Conservation (phyloP, 30 jellyfish, hydroid and myxozoan species). For the Hydra vulgaris region DNA sequence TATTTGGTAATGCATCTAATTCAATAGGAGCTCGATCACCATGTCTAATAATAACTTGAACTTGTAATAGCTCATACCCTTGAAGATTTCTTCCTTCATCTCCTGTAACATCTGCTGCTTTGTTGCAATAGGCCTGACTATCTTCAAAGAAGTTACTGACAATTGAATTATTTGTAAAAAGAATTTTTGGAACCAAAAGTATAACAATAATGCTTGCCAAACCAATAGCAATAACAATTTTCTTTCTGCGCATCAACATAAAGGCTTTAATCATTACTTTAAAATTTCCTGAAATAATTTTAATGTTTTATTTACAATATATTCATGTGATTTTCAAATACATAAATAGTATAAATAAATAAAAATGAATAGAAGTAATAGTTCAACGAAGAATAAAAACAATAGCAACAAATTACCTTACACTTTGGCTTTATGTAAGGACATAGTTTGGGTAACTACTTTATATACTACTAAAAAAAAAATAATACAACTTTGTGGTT, state of each 20-base stretch:
- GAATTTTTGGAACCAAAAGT: neutral
- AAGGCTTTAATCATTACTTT: neutral
- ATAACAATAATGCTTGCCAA: neutral
- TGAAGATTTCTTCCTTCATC: conserved; percentile 28
- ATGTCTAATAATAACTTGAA: conserved; percentile 68
- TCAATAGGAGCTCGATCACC: conserved; percentile 96
- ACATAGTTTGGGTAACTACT: no score
- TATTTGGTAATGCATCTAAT: conserved; percentile 54
- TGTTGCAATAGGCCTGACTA: conserved; percentile 43
- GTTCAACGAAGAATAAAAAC: no score
- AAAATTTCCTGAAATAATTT: no score
- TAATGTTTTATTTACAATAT: no score
- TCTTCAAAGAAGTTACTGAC: neutral
- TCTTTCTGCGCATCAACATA: conserved; percentile 1
- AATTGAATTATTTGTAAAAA: neutral
- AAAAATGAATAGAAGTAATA: no score
- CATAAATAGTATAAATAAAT: no score
- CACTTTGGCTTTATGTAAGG: no score
- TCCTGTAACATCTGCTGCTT: conserved; percentile 65
- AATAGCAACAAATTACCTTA: no score
- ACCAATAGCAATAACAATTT: neutral
- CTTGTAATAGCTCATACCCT: conserved; percentile 38
- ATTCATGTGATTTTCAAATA: no score
- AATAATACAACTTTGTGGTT: no score
- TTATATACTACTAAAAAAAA: no score